Conservation (phyloP, 37 sponge, comb jelly and placozoan species). For the Beroe forskalii region DNA sequence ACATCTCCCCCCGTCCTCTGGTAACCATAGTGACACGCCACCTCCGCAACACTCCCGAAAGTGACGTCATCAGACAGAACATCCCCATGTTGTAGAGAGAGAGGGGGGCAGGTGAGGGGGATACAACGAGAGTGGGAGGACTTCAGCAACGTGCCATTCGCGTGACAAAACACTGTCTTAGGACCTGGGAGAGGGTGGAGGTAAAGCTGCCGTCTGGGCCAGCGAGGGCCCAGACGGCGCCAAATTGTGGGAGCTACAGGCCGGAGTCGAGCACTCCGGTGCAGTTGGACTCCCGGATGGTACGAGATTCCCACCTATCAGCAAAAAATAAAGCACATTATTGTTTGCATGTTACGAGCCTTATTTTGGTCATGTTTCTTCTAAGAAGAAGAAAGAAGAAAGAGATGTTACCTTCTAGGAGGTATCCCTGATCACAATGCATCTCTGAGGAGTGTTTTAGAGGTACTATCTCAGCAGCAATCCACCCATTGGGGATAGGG, state of each 20-base stretch:
- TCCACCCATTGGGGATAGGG: background rate
- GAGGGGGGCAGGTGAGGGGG: background rate
- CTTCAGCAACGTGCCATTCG: background rate
- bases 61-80: background rate
- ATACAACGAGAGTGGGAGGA: background rate
- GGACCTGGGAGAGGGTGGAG: too few species aligned
- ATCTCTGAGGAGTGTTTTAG: background rate
- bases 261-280: too few species aligned
- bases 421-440: background rate
- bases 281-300: too few species aligned
- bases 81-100: background rate
- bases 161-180: background rate
- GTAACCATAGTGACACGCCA: slow-evolving; percentile 21
- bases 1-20: background rate
- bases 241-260: too few species aligned
- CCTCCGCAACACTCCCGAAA: background rate
- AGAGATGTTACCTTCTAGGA: background rate
- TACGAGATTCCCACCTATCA: too few species aligned
- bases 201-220: too few species aligned
- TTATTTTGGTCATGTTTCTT: too few species aligned
- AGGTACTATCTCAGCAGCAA: background rate
- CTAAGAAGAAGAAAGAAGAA: background rate
- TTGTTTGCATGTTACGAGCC: too few species aligned
- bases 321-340: too few species aligned
- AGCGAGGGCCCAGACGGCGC: too few species aligned